A percentile compares a stretch with the other conserved stretches of the same genome.
Evolutionary conservation across 2,888 invertebrate species (phyloP).

Genomic region (Plagodis pulveraria): DNA sequence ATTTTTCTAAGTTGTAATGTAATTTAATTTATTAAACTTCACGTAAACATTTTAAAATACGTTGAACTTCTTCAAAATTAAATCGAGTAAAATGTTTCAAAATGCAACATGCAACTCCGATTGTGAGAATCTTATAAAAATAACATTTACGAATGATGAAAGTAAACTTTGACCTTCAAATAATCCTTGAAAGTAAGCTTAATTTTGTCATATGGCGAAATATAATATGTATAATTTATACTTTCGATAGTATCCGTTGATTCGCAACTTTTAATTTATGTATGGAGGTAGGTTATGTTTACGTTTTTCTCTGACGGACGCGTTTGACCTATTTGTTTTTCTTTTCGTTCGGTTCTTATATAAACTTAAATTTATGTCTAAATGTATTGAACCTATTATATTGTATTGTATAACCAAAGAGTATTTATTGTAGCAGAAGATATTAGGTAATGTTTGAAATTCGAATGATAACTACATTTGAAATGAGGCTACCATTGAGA

Average conservation of each 20-base stretch:
- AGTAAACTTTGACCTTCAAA: constrained; percentile 13
- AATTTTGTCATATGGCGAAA: constrained; percentile 15
- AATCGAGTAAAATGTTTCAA: not conserved
- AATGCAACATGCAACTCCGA: not conserved
- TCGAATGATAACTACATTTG: no score
- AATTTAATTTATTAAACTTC: no score
- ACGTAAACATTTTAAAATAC: no score
- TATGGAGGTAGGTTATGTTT: not conserved
- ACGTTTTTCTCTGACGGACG: not conserved
- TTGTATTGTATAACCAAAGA: no score
- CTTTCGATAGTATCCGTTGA: not conserved
- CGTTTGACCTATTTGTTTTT: not conserved
- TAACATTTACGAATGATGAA: constrained; percentile 15
- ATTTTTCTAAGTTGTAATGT: no score
- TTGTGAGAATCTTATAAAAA: constrained; percentile 6
- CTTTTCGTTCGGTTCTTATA: no score
- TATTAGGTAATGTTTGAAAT: no score
- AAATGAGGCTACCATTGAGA: no score
- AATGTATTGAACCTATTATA: no score
- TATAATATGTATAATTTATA: constrained; percentile 1
- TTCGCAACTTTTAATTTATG: not conserved
- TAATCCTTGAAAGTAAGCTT: constrained; percentile 22
- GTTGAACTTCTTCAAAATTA: no score
- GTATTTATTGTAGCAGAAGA: no score
- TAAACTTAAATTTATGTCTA: no score